Evolutionary conservation across 35 echinoderm and acorn worm genomes (phyloP), one percentile per base, ranked within the genome.

Genomic region (Apostichopus californicus): DNA sequence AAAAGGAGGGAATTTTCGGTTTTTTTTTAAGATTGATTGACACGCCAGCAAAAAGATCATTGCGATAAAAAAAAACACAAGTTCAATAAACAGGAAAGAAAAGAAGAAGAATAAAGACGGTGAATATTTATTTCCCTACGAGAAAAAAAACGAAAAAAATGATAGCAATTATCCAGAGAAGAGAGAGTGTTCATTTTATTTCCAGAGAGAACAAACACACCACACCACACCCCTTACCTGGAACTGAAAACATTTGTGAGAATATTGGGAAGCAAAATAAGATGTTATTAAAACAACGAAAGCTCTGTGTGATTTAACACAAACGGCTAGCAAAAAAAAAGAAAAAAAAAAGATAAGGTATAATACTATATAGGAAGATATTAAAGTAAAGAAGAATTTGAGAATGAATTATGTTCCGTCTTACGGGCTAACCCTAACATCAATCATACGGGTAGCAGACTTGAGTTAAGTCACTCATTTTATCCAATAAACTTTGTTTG

Each of bases 401-500:
- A n/a, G 71, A n/a, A 75, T 75, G 71, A 75, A 75, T 18, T 18
- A 75, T 75, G 71, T 18, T 75, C 71, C n/a, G 8, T 22, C 71
- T 75, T 75, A 18, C 71, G 15, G 6, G 15, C 34, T 59, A 55
- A 23, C 55, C n/a, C 55, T 56, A 12, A 3, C 81, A 85, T 85
- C 15, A 59, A 85, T 85, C 81, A 85, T 46, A 46, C 34, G 34
- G 34, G 55, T 21, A 25, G 55, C 5, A 25, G 18, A 85, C 81
- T 58, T 59, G 23, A 85, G 54, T 58, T 85, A 61, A 85, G 55
- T 85, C 81, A 85, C 34, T 46, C 34, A 46, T 46, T 85, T 85
- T 59, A 85, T 85, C 81, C 81, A 85, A 56, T 85, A 85, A 85
- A 85, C 55, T 85, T 85, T 85, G 81, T 85, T 85, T 85, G 81